Percentiles rank a stretch among this genome's conserved stretches.
phyloP scores from a whole-genome alignment of 2,797 vertebrate genomes.

The Lateolabrax maculatus region DNA sequence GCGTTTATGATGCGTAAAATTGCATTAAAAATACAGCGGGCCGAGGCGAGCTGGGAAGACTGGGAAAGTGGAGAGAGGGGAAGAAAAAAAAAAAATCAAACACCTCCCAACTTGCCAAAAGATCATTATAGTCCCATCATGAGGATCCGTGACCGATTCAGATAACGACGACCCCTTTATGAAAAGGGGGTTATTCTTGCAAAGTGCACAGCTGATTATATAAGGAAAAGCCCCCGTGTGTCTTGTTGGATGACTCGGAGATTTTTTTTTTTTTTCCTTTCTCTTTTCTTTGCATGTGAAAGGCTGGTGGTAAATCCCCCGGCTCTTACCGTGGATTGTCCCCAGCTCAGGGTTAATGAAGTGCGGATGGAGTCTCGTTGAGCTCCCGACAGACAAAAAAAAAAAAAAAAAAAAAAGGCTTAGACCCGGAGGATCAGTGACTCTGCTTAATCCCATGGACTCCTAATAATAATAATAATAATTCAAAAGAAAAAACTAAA shows the following conservation, averaged over 20 bases:
- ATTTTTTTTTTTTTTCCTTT: conserved; percentile 77
- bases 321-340: conserved; percentile 88
- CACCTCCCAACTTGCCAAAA: conserved; percentile 68
- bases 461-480: conserved; percentile 87
- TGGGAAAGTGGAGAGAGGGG: conserved; percentile 32
- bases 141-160: conserved; percentile 82
- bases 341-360: conserved; percentile 98
- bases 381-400: conserved; percentile 92
- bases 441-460: conserved; percentile 98
- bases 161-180: conserved; percentile 75
- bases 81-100: conserved; percentile 13
- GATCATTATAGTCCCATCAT: conserved; percentile 83
- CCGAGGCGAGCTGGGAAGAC: conserved; percentile 25
- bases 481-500: conserved; percentile 86
- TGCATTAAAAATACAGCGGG: conserved; percentile 79
- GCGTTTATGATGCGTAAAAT: conserved; percentile 80
- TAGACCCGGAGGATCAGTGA: conserved; percentile 96
- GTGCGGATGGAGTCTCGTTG: conserved; percentile 95
- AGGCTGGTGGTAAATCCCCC: conserved; percentile 92
- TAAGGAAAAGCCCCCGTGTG: conserved; percentile 76
- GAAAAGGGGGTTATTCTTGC: conserved; percentile 82
- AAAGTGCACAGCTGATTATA: conserved; percentile 91
- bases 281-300: conserved; percentile 93
- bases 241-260: conserved; percentile 82
- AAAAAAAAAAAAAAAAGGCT: conserved; percentile 86